Base-by-base conservation (phyloP, 1,140 invertebrate species). In the Calosoma granatense region DNA sequence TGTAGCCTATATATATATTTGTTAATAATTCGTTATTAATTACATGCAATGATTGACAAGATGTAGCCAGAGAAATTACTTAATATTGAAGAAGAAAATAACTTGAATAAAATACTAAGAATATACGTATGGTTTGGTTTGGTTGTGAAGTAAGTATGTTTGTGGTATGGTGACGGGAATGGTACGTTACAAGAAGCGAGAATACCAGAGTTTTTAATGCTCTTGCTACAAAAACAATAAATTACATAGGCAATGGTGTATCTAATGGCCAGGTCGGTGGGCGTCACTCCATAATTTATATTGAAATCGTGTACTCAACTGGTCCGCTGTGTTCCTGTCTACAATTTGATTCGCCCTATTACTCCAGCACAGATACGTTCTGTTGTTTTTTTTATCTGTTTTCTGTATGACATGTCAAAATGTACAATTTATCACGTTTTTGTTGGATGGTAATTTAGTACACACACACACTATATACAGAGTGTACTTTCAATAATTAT, bases 381-480 rank as follows among this genome's bases (percentile, higher is more conserved):
- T 6, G 6, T 51, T 51, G 19, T 51, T 12, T 53, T 53, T 22
- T 53, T 4, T 22, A 22, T 22, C 20, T 21, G 51, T 53, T 20
- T 22, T 53, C 3, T 21, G 11, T 53, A 53, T 53, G 21, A 53
- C 51, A 53, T 53, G 51, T 53, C 51, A 53, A 53, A 53, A 21
- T 53, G 19, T 53, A 21, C 51, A 22, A 53, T 53, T 53, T 53
- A 53, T 53, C 51, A 53, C 51, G 19, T 53, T 53, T 53, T 53
- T 53, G 51, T 53, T 47, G 22, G 12, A 19, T 53, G 11, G 12
- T 22, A 19, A 21, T 20, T 53, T 53, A 12, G 11, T 36, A n/a
- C n/a, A n/a, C n/a, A n/a, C n/a, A n/a, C n/a, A n/a, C n/a, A n/a
- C n/a, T n/a, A n/a, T n/a, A n/a, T n/a, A n/a, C n/a, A n/a, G n/a